A percentile compares a stretch with the other conserved stretches of the same genome.
Evolutionary conservation across 2,113 vertebrate genomes (phyloP).

Genomic region (Epinephelus cyanopodus): DNA sequence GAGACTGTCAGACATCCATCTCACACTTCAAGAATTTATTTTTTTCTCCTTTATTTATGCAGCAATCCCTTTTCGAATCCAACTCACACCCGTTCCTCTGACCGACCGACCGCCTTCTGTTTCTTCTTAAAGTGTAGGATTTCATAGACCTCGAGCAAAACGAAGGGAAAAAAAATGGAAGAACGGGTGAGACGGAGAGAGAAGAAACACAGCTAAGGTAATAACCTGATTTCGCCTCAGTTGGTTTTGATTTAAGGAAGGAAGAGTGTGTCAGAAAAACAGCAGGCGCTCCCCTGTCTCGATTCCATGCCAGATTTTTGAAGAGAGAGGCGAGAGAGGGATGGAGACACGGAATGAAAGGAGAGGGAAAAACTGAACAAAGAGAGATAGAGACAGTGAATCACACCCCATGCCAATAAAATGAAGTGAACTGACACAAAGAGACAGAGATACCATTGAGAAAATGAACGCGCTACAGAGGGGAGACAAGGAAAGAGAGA

Average conservation of each 20-base stretch:
- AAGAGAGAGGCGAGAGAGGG: conserved; percentile 54
- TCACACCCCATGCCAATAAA: conserved; percentile 68
- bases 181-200: conserved; percentile 42
- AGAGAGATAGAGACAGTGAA: conserved; percentile 65
- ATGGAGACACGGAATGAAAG: conserved; percentile 58
- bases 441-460: conserved; percentile 62
- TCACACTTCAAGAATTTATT: conserved; percentile 49
- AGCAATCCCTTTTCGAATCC: conserved; percentile 65
- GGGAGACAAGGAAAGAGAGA: conserved; percentile 45
- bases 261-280: conserved; percentile 79
- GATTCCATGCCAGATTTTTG: conserved; percentile 71
- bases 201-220: conserved; percentile 71
- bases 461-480: conserved; percentile 46
- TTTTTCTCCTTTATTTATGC: conserved; percentile 63
- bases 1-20: conserved; percentile 48
- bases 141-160: conserved; percentile 73
- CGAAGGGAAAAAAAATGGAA: conserved; percentile 31
- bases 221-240: conserved; percentile 81
- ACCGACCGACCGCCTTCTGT: conserved; percentile 62
- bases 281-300: conserved; percentile 74
- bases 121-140: conserved; percentile 71
- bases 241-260: conserved; percentile 81
- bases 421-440: conserved; percentile 74
- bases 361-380: conserved; percentile 64
- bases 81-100: conserved; percentile 41